Evolutionary conservation across 53 echinoderm and acorn worm genomes (phyloP), one percentile per base, ranked within the genome.

Genomic region (Paelopatides confundens): DNA sequence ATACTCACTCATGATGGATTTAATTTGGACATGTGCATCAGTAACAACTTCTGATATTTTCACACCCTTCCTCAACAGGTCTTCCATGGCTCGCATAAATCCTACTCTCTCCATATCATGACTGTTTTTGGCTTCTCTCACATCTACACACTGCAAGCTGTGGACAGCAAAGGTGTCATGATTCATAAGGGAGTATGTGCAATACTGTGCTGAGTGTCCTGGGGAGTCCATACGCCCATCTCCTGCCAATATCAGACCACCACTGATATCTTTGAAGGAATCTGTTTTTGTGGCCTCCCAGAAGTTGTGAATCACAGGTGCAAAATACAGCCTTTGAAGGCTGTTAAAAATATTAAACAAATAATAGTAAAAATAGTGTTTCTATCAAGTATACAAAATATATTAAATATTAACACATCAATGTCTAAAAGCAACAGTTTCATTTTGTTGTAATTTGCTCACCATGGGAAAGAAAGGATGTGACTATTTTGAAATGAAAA

Each of bases 81-180:
- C 70, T 24, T 70, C 70, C 70, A 70, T 70, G 2, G 70, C 38
- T 32, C 35, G 2, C 7, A 38, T 4, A 18, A 70, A 70, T 1
- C 70, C 70, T 9, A 70, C 70, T 30, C 70, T 28, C 38, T 70
- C 70, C 70, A 70, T 70, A 26, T 70, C 70, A 70, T 70, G 24
- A 18, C 70, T 70, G 70, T 70, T 28, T 70, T 70, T 67, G 0
- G 70, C 70, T 36, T 70, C 36, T 12, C 36, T 18, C 0, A 70
- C 70, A 18, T 70, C 70, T 0, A 70, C 18, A 15, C 70, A 70
- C 38, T 35, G 37, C 39, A 70, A 2, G 15, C 30, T 70, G 30
- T 35, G 17, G 21, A 70, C 70, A 37, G 29, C 27, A 17, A 5
- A 29, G 3, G 29, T 35, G 8, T 67, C 68, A 67, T 67, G 68